A percentile compares a stretch with the other conserved stretches of the same genome.
Evolutionary conservation across 2,113 vertebrate species (phyloP).

Genomic region (Hyperopisus bebe): DNA sequence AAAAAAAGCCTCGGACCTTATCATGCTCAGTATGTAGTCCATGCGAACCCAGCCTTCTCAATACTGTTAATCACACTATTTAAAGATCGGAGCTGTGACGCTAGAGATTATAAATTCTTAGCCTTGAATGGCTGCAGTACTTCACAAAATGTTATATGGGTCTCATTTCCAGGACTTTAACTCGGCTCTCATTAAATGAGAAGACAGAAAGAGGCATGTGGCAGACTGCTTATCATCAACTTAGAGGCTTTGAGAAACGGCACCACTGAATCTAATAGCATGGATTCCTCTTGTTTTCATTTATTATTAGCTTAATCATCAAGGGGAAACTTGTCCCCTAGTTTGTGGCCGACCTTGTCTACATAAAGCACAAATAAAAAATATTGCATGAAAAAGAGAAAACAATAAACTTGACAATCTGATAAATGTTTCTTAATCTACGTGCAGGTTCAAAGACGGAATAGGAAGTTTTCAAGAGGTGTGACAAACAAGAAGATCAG

Average conservation of each 20-base stretch:
- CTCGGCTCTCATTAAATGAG: conserved; percentile 34
- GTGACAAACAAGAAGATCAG: not conserved
- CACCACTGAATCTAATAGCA: not conserved
- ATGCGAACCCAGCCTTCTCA: conserved; percentile 41
- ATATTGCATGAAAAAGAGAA: not conserved
- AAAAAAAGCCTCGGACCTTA: conserved; percentile 31
- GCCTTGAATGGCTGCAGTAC: conserved; percentile 43
- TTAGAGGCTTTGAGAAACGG: conserved; percentile 12
- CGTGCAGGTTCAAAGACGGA: not conserved
- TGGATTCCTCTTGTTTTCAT: not conserved
- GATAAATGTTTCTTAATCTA: not conserved
- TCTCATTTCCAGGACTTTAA: conserved; percentile 43
- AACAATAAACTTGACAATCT: not conserved
- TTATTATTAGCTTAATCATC: not conserved
- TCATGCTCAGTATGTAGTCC: conserved; percentile 36
- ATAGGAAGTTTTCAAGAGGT: not conserved
- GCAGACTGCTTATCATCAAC: conserved; percentile 12
- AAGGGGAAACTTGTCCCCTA: not conserved
- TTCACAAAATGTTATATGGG: conserved; percentile 44
- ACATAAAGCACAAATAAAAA: not conserved
- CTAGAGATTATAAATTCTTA: conserved; percentile 53
- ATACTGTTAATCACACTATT: conserved; percentile 59
- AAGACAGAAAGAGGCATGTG: conserved; percentile 16
- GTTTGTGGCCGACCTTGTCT: not conserved
- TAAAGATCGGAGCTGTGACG: conserved; percentile 58